Evolutionary conservation across 2,113 vertebrate species (phyloP), one percentile per base, ranked within the genome.

Genomic region (Neomonachus schauinslandi): DNA sequence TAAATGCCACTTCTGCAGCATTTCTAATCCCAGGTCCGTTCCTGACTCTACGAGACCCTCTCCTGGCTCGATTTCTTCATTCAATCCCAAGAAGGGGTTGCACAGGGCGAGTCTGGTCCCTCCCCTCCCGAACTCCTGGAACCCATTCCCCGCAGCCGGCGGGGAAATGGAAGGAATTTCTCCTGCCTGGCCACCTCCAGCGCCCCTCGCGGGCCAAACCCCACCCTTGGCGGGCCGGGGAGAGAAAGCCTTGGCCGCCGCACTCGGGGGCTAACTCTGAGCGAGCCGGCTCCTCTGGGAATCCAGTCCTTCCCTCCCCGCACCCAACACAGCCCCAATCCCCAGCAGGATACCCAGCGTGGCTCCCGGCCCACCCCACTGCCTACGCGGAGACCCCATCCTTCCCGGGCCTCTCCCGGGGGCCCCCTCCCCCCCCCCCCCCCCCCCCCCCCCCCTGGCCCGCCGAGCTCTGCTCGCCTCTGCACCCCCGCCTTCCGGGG

Each of bases 81-180:
- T 81, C 55, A 0, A 36, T 65, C 46, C 81, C 93, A 24, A 8
- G 21, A 77, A 71, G 59, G 69, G 21, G 22, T 1, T 67, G 84
- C 91, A 14, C 15, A 1, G 57, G 55, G 81, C 53, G 15, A 31
- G 10, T 53, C 69, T 2, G 46, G 46, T 89, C 61, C 59, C 61
- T 72, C 72, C 51, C 16, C 76, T 95, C 33, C 21, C 1, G 1
- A 69, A 36, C 94, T 95, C 94, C 83, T 91, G 95, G 67, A 96
- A 95, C 80, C 74, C 39, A 81, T 59, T 36, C 33, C 33, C 67
- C 33, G 67, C 67, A 69, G 67, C 33, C 67, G 18, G 67, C 33
- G 18, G 67, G 67, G 67, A 69, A 69, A 69, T 91, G 97, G 96
- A 97, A 98, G 93, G 97, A 95, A 97, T 96, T 81, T 94, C 97